Conservation (phyloP, 2,797 vertebrate genomes). For the Choloepus didactylus region DNA sequence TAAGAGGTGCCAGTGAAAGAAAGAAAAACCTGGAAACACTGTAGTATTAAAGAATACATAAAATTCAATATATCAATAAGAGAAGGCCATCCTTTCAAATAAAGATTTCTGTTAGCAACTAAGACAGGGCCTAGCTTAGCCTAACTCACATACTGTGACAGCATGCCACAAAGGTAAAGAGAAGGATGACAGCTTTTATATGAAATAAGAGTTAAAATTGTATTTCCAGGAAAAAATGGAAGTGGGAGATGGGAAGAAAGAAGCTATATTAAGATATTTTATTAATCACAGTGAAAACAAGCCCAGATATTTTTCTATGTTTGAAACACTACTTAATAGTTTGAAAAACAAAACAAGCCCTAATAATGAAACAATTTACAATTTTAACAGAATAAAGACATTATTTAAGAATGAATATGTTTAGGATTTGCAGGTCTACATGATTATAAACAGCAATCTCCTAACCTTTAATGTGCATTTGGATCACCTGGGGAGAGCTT, state of each 20-base stretch:
- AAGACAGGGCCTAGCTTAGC: neutral
- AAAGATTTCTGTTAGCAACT: constrained; percentile 71
- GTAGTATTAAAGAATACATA: neutral
- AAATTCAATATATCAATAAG: constrained; percentile 62
- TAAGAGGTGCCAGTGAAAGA: neutral
- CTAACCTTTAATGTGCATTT: constrained; percentile 39
- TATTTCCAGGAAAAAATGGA: constrained; percentile 25
- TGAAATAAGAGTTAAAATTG: neutral
- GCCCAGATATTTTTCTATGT: neutral
- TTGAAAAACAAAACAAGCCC: constrained; percentile 53
- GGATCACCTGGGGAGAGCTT: neutral
- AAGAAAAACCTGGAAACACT: constrained; percentile 74
- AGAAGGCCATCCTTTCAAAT: constrained; percentile 64
- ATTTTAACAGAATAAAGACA: constrained; percentile 41
- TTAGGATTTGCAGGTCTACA: neutral
- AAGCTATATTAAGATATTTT: constrained; percentile 59
- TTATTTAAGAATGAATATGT: neutral
- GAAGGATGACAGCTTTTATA: neutral
- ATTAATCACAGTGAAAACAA: constrained; percentile 55
- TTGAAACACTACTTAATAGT: neutral
- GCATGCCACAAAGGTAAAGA: neutral
- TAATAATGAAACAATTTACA: neutral
- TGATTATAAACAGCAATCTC: neutral
- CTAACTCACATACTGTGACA: neutral
- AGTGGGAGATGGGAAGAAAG: neutral